Evolutionary conservation across 2,888 invertebrate species (phyloP).

Genomic region (Zhuqinia jingwanae): DNA sequence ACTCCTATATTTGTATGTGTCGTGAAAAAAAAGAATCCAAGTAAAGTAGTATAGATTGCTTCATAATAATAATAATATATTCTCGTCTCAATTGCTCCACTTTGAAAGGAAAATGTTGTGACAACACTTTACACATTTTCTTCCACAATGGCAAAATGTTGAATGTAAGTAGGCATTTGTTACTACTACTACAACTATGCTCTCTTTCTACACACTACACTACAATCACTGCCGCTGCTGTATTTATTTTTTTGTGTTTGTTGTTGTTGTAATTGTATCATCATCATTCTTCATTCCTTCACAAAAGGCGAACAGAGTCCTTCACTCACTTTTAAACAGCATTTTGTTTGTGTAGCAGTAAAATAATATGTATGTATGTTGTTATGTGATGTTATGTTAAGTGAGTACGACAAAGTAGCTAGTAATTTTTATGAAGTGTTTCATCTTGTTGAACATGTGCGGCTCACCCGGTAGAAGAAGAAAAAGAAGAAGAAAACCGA

Average conservation of each 20-base stretch:
- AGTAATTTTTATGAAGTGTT: slow-evolving; percentile 47
- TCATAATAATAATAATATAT: background rate
- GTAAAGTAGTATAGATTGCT: background rate
- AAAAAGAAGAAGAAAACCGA: slow-evolving; percentile 8
- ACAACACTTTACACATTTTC: slow-evolving; percentile 63
- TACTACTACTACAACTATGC: too few relatives aligned
- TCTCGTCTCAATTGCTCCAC: slow-evolving; percentile 39
- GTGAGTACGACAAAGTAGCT: slow-evolving; percentile 2
- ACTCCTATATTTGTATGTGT: too few relatives aligned
- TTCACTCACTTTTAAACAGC: slow-evolving; percentile 17
- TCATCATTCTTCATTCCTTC: slow-evolving; percentile 43
- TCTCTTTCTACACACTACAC: too few relatives aligned
- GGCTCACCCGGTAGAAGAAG: slow-evolving; percentile 53
- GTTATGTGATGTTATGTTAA: too few relatives aligned
- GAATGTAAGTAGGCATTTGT: background rate
- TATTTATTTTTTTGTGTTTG: slow-evolving; percentile 44
- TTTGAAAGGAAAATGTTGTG: slow-evolving; percentile 63
- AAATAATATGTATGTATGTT: slow-evolving; percentile 14
- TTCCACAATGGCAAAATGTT: slow-evolving; percentile 43
- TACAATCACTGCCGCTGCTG: slow-evolving; percentile 12
- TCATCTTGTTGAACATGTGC: slow-evolving; percentile 66
- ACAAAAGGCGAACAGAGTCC: slow-evolving; percentile 14
- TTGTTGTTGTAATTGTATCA: slow-evolving; percentile 62
- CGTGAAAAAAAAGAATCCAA: background rate
- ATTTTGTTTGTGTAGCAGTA: slow-evolving; percentile 52